Base-by-base conservation (phyloP, 1,140 invertebrate genomes). In the Aphis gossypii region DNA sequence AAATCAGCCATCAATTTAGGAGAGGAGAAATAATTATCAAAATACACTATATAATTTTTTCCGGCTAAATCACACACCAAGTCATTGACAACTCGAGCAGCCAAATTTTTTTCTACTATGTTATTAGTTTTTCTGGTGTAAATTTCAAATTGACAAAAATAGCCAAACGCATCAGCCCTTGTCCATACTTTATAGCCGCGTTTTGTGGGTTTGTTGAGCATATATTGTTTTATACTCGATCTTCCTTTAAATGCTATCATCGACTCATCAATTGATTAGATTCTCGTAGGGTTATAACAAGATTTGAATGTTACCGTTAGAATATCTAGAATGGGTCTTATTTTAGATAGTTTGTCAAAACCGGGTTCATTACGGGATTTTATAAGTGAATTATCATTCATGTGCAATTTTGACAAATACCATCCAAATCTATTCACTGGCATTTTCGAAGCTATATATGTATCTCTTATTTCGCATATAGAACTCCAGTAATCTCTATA, bases 391-490 rank as follows among this genome's bases (percentile, higher is more conserved):
- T 95, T 95, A 90, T 95, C 93, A 94, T 94, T 95, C 20, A 95
- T 35, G 94, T 95, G 95, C 23, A 95, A 76, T 93, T 95, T 92
- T 51, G 94, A 92, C 89, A 95, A 94, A 93, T 95, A 90, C 44
- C 30, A 89, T 21, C 46, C 46, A 35, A 89, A 89, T 89, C 38
- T 89, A 88, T 51, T 88, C 94, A 95, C 95, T 41, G 90, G 92
- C 95, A 96, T 95, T 54, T 95, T 68, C 92, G 93, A 94, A 94
- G 94, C 94, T 88, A 95, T 95, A 94, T 95, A 95, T 88, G 94
- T 56, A 94, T 95, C 95, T 93, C 94, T 86, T 68, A 95, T 94
- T 94, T 95, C 94, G 90, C 94, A 51, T 94, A 95, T 95, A 54
- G 94, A 94, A 90, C 94, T 94, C 95, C 95, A 95, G 93, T 95